These are phyloP conservation scores for Hetaerina titia DNA, from an alignment of 2,888 invertebrate species.

Conservation along the genomic window DNA sequence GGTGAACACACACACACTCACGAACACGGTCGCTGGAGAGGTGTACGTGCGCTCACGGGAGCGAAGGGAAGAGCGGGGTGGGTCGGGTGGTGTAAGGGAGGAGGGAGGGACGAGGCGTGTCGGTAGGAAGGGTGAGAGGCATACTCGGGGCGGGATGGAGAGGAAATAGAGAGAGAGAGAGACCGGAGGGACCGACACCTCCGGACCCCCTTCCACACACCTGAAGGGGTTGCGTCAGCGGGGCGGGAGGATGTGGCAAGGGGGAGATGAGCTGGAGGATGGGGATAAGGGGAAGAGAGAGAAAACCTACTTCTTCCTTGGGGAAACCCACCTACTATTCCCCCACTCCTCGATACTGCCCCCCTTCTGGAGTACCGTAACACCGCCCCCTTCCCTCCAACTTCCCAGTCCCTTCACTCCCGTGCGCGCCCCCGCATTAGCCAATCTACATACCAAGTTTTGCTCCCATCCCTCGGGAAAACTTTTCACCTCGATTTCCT, in stretches of 20 bases:
- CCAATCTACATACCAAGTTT: slow-evolving; percentile 62
- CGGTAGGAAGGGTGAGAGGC: too few relatives aligned
- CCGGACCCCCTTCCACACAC: neutral
- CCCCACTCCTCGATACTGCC: neutral
- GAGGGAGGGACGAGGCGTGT: neutral
- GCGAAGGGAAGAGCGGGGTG: neutral
- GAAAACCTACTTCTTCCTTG: neutral
- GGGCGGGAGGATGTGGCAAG: neutral
- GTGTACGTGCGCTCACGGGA: neutral
- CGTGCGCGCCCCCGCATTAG: slow-evolving; percentile 49
- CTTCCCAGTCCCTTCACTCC: neutral
- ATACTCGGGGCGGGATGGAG: neutral
- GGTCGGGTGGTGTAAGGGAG: neutral
- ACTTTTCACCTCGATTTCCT: slow-evolving; percentile 66
- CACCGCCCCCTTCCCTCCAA: neutral
- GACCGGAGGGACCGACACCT: neutral
- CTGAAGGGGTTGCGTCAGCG: neutral
- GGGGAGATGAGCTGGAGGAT: neutral
- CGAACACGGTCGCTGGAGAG: neutral
- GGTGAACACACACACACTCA: neutral
- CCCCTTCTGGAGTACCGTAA: slow-evolving; percentile 20
- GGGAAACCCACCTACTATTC: neutral
- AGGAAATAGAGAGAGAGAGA: neutral
- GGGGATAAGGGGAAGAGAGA: neutral
- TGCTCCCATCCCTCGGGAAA: slow-evolving; percentile 45